These are phyloP conservation scores for Osmerus mordax DNA, from an alignment of 2,113 vertebrate genomes.

Conservation along the genomic window DNA sequence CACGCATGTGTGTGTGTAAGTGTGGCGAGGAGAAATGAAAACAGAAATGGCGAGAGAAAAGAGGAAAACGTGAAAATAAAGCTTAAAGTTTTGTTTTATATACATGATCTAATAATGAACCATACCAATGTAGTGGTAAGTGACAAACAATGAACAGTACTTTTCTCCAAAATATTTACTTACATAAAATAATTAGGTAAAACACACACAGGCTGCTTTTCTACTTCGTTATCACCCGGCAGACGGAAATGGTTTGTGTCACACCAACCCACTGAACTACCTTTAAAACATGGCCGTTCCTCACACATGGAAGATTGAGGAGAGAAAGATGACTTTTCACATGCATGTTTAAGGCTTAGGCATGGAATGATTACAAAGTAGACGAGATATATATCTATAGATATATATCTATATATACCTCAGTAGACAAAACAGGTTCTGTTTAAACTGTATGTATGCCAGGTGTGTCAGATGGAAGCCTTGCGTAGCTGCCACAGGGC, in stretches of 20 bases:
- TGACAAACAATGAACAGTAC: conserved; percentile 94
- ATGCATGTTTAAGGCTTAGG: conserved; percentile 95
- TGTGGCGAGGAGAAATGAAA: conserved; percentile 81
- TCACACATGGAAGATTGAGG: conserved; percentile 79
- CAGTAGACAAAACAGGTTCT: conserved; percentile 89
- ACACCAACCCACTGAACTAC: conserved; percentile 84
- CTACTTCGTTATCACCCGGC: conserved; percentile 71
- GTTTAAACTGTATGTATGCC: conserved; percentile 93
- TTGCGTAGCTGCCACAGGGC: conserved; percentile 99
- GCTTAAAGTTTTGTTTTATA: conserved; percentile 86
- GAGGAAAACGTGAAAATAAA: conserved; percentile 86
- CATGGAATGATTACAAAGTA: conserved; percentile 99
- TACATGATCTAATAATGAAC: conserved; percentile 92
- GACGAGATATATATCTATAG: conserved; percentile 51
- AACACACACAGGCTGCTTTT: conserved; percentile 71
- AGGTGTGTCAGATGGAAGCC: conserved; percentile 96
- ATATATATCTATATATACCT: conserved; percentile 60
- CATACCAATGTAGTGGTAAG: conserved; percentile 98
- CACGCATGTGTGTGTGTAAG: conserved; percentile 53
- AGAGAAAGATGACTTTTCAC: conserved; percentile 82
- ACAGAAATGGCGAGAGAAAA: conserved; percentile 80
- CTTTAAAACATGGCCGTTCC: conserved; percentile 71
- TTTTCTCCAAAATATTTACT: conserved; percentile 85
- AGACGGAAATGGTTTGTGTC: conserved; percentile 76
- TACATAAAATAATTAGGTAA: conserved; percentile 83